Percentiles rank a stretch among this genome's conserved stretches.
phyloP scores from a whole-genome alignment of 2,113 vertebrate species.

The Etheostoma spectabile region DNA sequence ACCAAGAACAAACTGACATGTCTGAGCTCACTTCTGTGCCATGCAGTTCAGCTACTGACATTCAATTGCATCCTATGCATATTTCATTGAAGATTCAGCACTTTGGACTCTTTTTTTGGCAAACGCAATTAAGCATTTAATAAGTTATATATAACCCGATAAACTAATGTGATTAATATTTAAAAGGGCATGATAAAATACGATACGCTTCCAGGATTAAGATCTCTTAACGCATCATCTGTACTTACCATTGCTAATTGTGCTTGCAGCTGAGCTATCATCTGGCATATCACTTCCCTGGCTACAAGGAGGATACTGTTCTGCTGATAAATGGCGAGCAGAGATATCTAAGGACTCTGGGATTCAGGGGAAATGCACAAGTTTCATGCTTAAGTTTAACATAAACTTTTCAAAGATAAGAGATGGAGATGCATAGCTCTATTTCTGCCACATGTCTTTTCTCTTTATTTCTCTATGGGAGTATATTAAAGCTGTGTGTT shows the following conservation, averaged over 20 bases:
- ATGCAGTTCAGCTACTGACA: conserved; percentile 9
- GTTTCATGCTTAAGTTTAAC: conserved; percentile 46
- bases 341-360: conserved; percentile 23
- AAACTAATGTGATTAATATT: conserved; percentile 42
- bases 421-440: conserved; percentile 2
- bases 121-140: conserved; percentile 46
- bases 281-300: conserved; percentile 47
- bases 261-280: conserved; percentile 36
- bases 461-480: conserved; percentile 4
- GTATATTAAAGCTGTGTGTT: conserved; percentile 15
- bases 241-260: conserved; percentile 35
- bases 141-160: conserved; percentile 53
- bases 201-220: conserved; percentile 42
- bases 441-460: conserved; percentile 37
- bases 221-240: conserved; percentile 47
- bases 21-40: conserved; percentile 11
- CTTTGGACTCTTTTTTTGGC: conserved; percentile 4
- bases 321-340: conserved; percentile 22
- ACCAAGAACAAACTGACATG: neutral
- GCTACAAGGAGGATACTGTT: conserved; percentile 8
- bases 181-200: conserved; percentile 46
- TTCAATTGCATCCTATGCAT: conserved; percentile 40
- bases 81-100: conserved; percentile 46
- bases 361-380: conserved; percentile 36
- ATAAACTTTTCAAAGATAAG: conserved; percentile 13